Evolutionary conservation across 2,113 vertebrate genomes (phyloP).

Genomic region (Dascyllus trimaculatus): DNA sequence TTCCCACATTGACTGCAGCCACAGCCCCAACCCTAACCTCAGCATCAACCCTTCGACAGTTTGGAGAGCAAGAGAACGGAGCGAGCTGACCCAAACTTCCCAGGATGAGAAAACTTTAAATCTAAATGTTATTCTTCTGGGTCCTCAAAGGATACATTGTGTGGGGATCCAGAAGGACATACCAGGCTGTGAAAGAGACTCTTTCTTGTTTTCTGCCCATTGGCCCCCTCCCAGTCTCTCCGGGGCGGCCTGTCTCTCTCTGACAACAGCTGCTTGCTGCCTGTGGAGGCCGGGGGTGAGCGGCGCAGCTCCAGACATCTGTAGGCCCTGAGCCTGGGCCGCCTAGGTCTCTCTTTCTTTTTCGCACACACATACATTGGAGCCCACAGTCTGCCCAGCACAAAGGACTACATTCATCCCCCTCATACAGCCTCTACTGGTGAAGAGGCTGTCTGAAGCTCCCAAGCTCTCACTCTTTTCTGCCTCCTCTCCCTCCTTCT

Average conservation of each 20-base stretch:
- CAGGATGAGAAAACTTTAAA: slow-evolving; percentile 87
- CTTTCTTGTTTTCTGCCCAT: slow-evolving; percentile 85
- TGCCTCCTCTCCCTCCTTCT: slow-evolving; percentile 44
- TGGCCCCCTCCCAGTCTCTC: slow-evolving; percentile 84
- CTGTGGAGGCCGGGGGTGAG: slow-evolving; percentile 80
- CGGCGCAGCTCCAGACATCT: slow-evolving; percentile 83
- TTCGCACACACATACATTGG: slow-evolving; percentile 63
- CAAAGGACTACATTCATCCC: slow-evolving; percentile 85
- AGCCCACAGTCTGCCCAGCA: slow-evolving; percentile 80
- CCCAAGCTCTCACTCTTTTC: slow-evolving; percentile 67
- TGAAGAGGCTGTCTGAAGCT: slow-evolving; percentile 82
- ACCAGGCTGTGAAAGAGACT: slow-evolving; percentile 86
- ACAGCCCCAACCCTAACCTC: slow-evolving; percentile 46
- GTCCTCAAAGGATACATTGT: slow-evolving; percentile 89
- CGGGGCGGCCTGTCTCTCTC: slow-evolving; percentile 81
- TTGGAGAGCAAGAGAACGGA: slow-evolving; percentile 68
- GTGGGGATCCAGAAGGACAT: slow-evolving; percentile 87
- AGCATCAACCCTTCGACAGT: slow-evolving; percentile 59
- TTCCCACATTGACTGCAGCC: slow-evolving; percentile 5
- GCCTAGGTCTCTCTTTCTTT: slow-evolving; percentile 69
- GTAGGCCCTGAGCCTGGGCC: slow-evolving; percentile 80
- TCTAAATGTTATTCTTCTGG: slow-evolving; percentile 89
- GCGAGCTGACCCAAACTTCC: slow-evolving; percentile 80
- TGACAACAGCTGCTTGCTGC: slow-evolving; percentile 87
- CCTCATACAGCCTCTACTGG: slow-evolving; percentile 74